These are phyloP conservation scores for Bathynomus jamesi DNA, from an alignment of 1,140 invertebrate genomes.

Conservation along the genomic window DNA sequence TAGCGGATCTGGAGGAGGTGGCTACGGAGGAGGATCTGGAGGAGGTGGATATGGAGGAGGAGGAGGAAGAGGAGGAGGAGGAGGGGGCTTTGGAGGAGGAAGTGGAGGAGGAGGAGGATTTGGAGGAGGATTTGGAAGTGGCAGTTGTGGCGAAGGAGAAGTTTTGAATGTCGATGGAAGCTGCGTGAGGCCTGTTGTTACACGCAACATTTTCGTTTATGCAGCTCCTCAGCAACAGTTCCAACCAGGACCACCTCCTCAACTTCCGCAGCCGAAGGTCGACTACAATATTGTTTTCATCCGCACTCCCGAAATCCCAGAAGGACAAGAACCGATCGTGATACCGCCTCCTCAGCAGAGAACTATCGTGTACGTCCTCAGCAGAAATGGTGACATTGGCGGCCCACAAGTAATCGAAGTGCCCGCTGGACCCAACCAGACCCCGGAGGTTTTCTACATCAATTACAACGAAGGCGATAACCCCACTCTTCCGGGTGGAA, in stretches of 20 bases:
- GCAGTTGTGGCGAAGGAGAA: conserved; percentile 7
- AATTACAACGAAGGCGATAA: conserved; percentile 19
- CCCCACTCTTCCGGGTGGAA: conserved; percentile 9
- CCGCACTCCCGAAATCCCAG: not conserved
- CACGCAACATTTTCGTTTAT: conserved; percentile 14
- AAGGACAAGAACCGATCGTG: conserved; percentile 10
- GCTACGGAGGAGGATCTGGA: not conserved
- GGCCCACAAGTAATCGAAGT: conserved; percentile 13
- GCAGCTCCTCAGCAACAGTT: not conserved
- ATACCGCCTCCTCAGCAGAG: conserved; percentile 14
- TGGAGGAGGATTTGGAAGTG: not conserved
- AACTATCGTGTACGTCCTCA: conserved; percentile 13
- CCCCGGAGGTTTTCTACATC: conserved; percentile 10
- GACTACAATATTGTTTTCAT: conserved; percentile 17
- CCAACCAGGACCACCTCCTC: not conserved
- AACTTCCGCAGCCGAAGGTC: conserved; percentile 12
- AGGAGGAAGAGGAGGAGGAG: not conserved
- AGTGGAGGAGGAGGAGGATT: not conserved
- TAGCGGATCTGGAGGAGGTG: too few relatives aligned
- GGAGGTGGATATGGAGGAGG: not conserved
- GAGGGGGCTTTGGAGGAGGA: not conserved
- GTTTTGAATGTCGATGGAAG: conserved; percentile 8
- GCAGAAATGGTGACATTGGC: not conserved
- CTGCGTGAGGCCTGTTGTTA: conserved; percentile 6
- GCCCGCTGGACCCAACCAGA: conserved; percentile 6